Evolutionary conservation across 1,140 invertebrate species (phyloP).

Genomic region (Cydia splendana): DNA sequence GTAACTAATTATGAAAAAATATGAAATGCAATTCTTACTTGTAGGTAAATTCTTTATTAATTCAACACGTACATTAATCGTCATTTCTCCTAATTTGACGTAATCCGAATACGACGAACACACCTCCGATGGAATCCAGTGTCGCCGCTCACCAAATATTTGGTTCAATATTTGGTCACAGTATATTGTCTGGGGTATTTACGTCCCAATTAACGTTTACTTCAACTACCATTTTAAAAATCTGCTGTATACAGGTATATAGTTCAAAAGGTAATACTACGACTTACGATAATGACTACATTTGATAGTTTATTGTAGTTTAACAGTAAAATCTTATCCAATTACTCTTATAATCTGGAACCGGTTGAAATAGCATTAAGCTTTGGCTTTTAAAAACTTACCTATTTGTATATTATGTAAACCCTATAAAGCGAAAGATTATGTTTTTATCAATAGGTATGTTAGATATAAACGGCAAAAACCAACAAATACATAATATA

Average conservation of each 20-base stretch:
- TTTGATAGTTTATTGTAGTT: conserved; percentile 35
- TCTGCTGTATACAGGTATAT: conserved; percentile 35
- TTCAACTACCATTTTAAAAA: conserved; percentile 41
- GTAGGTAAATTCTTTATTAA: conserved; percentile 63
- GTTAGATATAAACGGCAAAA: conserved; percentile 16
- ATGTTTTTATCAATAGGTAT: conserved; percentile 22
- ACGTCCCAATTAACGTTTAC: conserved; percentile 40
- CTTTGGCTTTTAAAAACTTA: conserved; percentile 49
- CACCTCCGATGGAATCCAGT: conserved; percentile 47
- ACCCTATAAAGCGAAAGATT: conserved; percentile 37
- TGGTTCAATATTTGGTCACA: conserved; percentile 61
- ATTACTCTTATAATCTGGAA: conserved; percentile 34
- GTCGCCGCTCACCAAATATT: conserved; percentile 59
- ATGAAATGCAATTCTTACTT: conserved; percentile 45
- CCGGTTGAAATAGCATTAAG: conserved; percentile 45
- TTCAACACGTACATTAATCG: conserved; percentile 50
- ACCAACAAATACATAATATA: conserved; percentile 13
- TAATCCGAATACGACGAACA: conserved; percentile 50
- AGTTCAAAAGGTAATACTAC: conserved; percentile 36
- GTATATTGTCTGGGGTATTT: conserved; percentile 58
- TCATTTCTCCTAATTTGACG: conserved; percentile 54
- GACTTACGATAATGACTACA: conserved; percentile 35
- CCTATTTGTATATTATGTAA: conserved; percentile 36
- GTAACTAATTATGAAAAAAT: conserved; percentile 18
- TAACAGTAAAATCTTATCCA: conserved; percentile 42